A percentile compares a stretch with the other conserved stretches of the same genome.
phyloP scores from a whole-genome alignment of 2,797 vertebrate genomes.

The Phrynocephalus forsythii region DNA sequence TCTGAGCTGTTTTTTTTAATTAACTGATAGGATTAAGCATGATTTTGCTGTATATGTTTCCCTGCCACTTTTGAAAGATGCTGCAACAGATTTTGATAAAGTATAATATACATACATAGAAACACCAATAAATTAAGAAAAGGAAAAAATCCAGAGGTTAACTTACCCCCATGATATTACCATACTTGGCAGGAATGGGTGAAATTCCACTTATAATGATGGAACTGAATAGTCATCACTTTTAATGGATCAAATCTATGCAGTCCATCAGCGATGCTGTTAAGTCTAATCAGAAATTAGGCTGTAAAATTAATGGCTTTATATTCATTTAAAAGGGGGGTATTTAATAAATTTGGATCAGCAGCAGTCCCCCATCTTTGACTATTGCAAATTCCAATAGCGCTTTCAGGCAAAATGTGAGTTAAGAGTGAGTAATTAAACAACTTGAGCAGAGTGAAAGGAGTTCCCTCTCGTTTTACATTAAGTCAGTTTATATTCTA shows the following conservation, averaged over 20 bases:
- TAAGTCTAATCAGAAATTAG: conserved; percentile 78
- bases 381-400: conserved; percentile 11
- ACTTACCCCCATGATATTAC: conserved; percentile 60
- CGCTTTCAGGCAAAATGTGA: conserved; percentile 57
- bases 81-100: conserved; percentile 35
- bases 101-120: conserved; percentile 14
- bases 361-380: conserved; percentile 55
- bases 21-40: background rate
- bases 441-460: conserved; percentile 26
- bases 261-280: conserved; percentile 66
- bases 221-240: conserved; percentile 73
- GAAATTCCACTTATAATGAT: conserved; percentile 80
- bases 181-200: conserved; percentile 74
- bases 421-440: conserved; percentile 37
- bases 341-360: conserved; percentile 65
- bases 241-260: conserved; percentile 72
- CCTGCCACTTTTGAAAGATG: background rate
- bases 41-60: conserved; percentile 12
- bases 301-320: conserved; percentile 77
- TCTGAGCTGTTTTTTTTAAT: background rate
- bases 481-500: conserved; percentile 35
- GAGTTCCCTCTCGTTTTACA: conserved; percentile 27
- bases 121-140: background rate
- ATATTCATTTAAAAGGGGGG: conserved; percentile 55
- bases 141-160: conserved; percentile 31